Evolutionary conservation across 1,140 invertebrate genomes (phyloP), one percentile per base, ranked within the genome.

Genomic region (Hydropsyche tenuis): DNA sequence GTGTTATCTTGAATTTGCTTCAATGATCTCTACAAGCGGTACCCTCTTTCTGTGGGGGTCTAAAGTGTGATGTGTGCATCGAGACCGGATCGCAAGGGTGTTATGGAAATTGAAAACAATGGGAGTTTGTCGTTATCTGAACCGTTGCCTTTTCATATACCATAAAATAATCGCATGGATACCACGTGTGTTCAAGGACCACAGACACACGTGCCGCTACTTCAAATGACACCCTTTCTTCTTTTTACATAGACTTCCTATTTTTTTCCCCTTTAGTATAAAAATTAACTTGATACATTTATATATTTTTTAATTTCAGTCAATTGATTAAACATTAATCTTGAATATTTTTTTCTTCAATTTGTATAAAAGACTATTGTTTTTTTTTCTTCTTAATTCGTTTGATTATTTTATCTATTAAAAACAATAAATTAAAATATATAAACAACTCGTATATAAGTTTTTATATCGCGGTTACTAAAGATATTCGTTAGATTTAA

Each of bases 101-200:
- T 25, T 65, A 65, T 73, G 71, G 56, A 73, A 73, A 73, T 73
- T 73, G 71, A 73, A 73, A 73, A 73, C 71, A 73, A 73, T 42
- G 45, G 71, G 42, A 53, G 45, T 25, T 66, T 65, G 18, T 37
- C 71, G 62, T 73, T 65, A 73, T 73, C 71, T 65, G 62, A 65
- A 48, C 37, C 56, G 11, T 37, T 53, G 70, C 18, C 71, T 45
- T 43, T 73, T 64, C 64, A 51, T 73, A 65, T 65, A 27, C 30
- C 30, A 37, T 37, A 37, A 37, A 37, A 37, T 37, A 37, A 37
- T 73, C 64, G 62, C 53, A 23, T 72, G 56, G 20, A 18, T 43
- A 53, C 48, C 48, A 53, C 48, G 48, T 53, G 56, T 23, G 23
- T 14, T 22, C 30, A 2, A 60, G 23, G 18, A 53, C n/a, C 51